phyloP scores from a whole-genome alignment of 2,888 invertebrate genomes.

The Cordylochernes scorpioides region DNA sequence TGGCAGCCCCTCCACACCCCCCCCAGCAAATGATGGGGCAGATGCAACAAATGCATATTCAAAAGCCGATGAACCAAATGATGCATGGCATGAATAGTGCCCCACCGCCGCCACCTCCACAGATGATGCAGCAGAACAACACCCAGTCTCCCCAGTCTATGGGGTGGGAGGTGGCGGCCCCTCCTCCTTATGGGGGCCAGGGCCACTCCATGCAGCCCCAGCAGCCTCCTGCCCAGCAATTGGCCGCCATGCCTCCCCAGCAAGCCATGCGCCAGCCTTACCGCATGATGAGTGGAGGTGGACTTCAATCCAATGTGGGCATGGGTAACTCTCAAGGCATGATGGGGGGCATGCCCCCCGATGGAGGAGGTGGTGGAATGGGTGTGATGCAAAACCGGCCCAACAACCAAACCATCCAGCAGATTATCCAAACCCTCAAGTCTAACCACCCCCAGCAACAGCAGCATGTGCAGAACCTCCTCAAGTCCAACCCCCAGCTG shows the following conservation, averaged over 20 bases:
- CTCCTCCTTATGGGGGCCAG: neutral
- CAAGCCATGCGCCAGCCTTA: neutral
- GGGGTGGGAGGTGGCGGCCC: constrained; percentile 4
- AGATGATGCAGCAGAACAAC: too few relatives aligned
- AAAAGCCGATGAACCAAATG: constrained; percentile 14
- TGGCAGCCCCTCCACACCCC: neutral
- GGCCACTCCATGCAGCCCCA: neutral
- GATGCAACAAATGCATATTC: constrained; percentile 17
- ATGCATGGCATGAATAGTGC: neutral
- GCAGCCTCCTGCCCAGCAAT: neutral
- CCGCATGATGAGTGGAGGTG: too few relatives aligned
- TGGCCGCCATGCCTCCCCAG: neutral
- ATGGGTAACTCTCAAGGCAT: neutral
- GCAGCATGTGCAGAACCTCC: constrained; percentile 52
- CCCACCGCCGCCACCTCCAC: too few relatives aligned
- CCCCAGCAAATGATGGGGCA: neutral
- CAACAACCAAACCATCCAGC: constrained; percentile 20
- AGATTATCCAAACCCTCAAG: constrained; percentile 63
- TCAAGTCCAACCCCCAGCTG: constrained; percentile 73
- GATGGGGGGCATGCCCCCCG: constrained; percentile 17
- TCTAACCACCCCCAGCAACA: constrained; percentile 74
- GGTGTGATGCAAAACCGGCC: constrained; percentile 18
- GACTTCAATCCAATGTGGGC: neutral
- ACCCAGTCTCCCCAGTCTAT: too few relatives aligned
- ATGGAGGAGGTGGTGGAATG: constrained; percentile 20